phyloP scores from a whole-genome alignment of 2,113 vertebrate genomes.

The Oreochromis tanganicae region DNA sequence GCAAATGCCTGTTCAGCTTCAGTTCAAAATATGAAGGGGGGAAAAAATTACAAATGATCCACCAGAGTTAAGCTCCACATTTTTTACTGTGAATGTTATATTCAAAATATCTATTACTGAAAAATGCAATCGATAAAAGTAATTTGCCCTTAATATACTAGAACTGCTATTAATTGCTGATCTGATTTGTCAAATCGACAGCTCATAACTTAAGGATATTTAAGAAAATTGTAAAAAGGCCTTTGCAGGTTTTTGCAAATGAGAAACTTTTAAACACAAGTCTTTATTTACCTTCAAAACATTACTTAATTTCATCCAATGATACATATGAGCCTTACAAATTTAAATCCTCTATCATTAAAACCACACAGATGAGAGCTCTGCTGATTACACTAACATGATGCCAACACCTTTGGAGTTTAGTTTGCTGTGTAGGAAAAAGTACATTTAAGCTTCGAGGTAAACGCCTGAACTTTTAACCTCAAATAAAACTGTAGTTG shows the following conservation, averaged over 20 bases:
- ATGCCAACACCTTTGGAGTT: not conserved
- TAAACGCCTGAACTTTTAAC: not conserved
- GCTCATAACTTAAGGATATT: not conserved
- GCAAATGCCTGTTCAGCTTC: not conserved
- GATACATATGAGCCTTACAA: accelerated
- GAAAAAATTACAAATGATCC: not conserved
- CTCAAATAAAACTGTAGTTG: not conserved
- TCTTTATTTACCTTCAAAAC: not conserved
- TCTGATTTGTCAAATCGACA: not conserved
- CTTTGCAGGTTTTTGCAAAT: not conserved
- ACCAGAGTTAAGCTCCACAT: not conserved
- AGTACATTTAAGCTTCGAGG: not conserved
- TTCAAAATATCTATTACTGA: not conserved
- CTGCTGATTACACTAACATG: not conserved
- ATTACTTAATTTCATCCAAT: not conserved
- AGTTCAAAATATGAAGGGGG: not conserved
- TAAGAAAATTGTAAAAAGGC: not conserved
- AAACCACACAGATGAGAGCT: not conserved
- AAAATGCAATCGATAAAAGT: accelerated
- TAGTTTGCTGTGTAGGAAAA: not conserved
- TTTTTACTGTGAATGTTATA: not conserved
- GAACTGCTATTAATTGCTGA: not conserved
- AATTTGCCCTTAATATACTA: not conserved
- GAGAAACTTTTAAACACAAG: not conserved
- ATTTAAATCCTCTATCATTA: not conserved